Evolutionary conservation across 2,888 invertebrate species (phyloP).

Genomic region (Trichopria drosophilae): DNA sequence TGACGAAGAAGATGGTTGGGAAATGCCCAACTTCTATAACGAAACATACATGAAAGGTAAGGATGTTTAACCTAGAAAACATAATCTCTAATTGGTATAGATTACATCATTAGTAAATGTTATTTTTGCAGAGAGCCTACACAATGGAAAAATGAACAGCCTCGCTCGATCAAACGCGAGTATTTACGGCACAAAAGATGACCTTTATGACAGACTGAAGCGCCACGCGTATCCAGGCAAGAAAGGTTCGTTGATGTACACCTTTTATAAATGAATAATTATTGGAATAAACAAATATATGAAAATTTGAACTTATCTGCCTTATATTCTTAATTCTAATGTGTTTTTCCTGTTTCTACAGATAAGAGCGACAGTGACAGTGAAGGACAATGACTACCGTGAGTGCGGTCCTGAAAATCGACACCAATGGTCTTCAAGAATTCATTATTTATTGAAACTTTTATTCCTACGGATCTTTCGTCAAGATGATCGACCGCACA

Average conservation of each 20-base stretch:
- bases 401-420: slow-evolving; percentile 31
- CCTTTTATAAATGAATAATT: slow-evolving; percentile 8
- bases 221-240: slow-evolving; percentile 93
- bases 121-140: slow-evolving; percentile 66
- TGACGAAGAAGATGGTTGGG: slow-evolving; percentile 95
- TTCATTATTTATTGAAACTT: too few relatives aligned
- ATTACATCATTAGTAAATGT: neutral
- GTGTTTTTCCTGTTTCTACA: slow-evolving; percentile 52
- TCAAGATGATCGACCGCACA: slow-evolving; percentile 6
- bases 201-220: slow-evolving; percentile 91
- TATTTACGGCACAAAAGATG: slow-evolving; percentile 93
- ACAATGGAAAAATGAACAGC: slow-evolving; percentile 90
- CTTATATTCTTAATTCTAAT: slow-evolving; percentile 3
- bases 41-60: slow-evolving; percentile 94
- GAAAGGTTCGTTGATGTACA: slow-evolving; percentile 73
- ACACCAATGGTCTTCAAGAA: too few relatives aligned
- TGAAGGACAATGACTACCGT: slow-evolving; percentile 76
- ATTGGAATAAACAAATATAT: slow-evolving; percentile 1
- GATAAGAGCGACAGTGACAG: slow-evolving; percentile 94
- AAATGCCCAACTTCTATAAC: slow-evolving; percentile 96
- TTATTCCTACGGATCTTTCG: too few relatives aligned
- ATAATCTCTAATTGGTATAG: neutral
- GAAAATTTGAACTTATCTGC: slow-evolving; percentile 1
- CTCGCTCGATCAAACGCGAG: slow-evolving; percentile 90
- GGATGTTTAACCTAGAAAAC: slow-evolving; percentile 6